Percentiles rank a stretch among this genome's conserved stretches.
Conservation (phyloP, 2,797 vertebrate genomes). For the Aldrovandia affinis region DNA sequence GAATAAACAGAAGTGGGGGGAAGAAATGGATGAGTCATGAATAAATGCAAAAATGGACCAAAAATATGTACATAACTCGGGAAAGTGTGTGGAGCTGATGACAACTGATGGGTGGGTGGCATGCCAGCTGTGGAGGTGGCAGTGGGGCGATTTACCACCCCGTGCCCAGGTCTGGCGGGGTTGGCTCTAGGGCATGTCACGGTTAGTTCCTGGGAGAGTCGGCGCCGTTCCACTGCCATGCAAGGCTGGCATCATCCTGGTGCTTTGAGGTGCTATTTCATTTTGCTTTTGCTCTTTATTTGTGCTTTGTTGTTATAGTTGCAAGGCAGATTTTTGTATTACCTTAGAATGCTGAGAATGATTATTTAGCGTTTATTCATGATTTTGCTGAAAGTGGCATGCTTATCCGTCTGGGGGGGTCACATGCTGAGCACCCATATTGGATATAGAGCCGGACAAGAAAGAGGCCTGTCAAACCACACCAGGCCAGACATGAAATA, state of each 20-base stretch:
- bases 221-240: not conserved
- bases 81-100: not conserved
- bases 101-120: not conserved
- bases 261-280: not conserved
- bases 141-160: not conserved
- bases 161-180: not conserved
- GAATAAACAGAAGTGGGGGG: not conserved
- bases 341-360: too few relatives aligned
- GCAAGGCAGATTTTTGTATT: too few relatives aligned
- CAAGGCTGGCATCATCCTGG: not conserved
- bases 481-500: too few relatives aligned
- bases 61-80: constrained; percentile 4
- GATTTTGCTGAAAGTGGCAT: too few relatives aligned
- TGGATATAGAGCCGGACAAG: too few relatives aligned
- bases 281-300: not conserved
- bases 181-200: not conserved
- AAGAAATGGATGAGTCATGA: not conserved
- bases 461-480: too few relatives aligned
- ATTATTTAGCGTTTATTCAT: too few relatives aligned
- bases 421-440: too few relatives aligned
- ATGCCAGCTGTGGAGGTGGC: not conserved
- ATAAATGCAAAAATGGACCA: not conserved
- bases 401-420: too few relatives aligned
- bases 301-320: too few relatives aligned
- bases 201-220: not conserved